Evolutionary conservation across 2,888 invertebrate species (phyloP).

Genomic region (Apocheima hispidaria): DNA sequence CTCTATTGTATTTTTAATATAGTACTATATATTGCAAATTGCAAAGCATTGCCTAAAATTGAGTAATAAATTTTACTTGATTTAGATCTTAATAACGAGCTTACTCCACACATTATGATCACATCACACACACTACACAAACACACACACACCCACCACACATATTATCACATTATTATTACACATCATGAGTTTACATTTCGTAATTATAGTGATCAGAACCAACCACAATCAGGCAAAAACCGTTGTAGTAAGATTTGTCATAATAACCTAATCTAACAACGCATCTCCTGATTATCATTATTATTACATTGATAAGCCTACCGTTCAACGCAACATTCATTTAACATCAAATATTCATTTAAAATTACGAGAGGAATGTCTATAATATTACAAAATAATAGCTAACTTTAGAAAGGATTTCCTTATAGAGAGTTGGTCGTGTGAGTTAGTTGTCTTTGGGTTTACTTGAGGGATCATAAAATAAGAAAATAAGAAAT

Average conservation of each 20-base stretch:
- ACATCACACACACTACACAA: too few species aligned
- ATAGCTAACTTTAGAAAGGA: neutral
- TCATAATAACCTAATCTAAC: too few species aligned
- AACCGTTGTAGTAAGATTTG: too few species aligned
- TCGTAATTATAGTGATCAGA: too few species aligned
- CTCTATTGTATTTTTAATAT: neutral
- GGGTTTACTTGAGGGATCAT: neutral
- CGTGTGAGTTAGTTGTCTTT: neutral
- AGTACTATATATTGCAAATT: too few species aligned
- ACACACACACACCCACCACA: too few species aligned
- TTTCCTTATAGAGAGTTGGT: neutral
- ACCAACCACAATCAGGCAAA: too few species aligned
- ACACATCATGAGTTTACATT: too few species aligned
- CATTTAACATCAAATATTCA: constrained; percentile 2
- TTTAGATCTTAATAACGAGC: neutral
- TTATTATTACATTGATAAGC: neutral
- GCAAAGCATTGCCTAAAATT: neutral
- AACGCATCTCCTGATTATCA: too few species aligned
- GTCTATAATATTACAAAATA: neutral
- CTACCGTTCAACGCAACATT: neutral
- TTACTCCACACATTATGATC: too few species aligned
- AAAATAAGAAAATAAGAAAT: too few species aligned
- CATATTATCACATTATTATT: too few species aligned
- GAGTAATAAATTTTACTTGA: neutral
- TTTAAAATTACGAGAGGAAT: neutral